Base-by-base conservation (phyloP, 2,888 invertebrate genomes). In the Macrosiphum euphorbiae region DNA sequence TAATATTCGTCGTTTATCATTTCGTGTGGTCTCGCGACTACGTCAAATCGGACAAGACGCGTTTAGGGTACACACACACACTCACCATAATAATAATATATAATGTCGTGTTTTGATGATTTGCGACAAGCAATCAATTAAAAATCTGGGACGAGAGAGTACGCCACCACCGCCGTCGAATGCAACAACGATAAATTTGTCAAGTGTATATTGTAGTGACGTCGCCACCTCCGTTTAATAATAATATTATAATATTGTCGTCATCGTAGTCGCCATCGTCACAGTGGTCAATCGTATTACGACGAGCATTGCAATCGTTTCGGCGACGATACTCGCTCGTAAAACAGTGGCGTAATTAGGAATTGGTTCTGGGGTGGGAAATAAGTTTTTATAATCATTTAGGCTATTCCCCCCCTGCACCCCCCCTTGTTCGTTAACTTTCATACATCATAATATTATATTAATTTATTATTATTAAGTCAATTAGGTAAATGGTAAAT, bases 41-140 rank as follows among this genome's bases (percentile, higher is more conserved):
- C 44, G 20, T 87, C 50, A 28, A 87, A 87, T 87, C 87, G 16
- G 87, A 87, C 50, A 87, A 87, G 41, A 41, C 41, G 44, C n/a
- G 87, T 87, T 47, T 85, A 44, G 85, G 26, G 85, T 44, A 44
- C 84, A 41, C 84, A 41, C 85, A 26, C 85, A 85, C 11, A 35
- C 85, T 3, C 26, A 26, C 1, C 26, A 85, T 41, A 44, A 85
- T 55, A 55, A 85, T 41, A 44, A 85, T 55, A 55, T 55, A 16
- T 78, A 35, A 20, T 85, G 44, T 85, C 28, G 26, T 44, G 41
- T 85, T 86, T 86, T 47, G 47, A 86, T 52, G 35, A 50, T 88
- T 88, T 35, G 87, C 52, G n/a, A 88, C 87, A 52, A 88, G 87
- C 52, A 10, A 52, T n/a, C 50, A 52, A 88, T 88, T 88, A 88